A percentile compares a stretch with the other conserved stretches of the same genome.
phyloP scores from a whole-genome alignment of 1,140 invertebrate species.

The Archivesica marissinica region DNA sequence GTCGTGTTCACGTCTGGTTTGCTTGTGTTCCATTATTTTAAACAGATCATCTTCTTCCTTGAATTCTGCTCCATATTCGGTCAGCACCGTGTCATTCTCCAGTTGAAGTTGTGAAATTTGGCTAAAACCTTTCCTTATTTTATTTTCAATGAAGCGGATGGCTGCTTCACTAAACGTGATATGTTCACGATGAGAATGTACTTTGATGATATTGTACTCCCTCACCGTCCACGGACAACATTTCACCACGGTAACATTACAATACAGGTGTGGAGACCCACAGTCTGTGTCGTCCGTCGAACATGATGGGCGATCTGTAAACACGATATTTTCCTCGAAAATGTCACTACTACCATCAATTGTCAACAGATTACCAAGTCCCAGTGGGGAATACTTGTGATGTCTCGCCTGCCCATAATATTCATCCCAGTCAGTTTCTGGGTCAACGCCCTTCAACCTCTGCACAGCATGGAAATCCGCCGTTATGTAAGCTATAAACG shows the following conservation, averaged over 20 bases:
- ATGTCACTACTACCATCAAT: conserved; percentile 66
- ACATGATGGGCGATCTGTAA: conserved; percentile 65
- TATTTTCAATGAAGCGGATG: conserved; percentile 21
- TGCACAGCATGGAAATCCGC: conserved; percentile 69
- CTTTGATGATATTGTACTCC: conserved; percentile 42
- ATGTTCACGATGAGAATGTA: not conserved
- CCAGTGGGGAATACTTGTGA: conserved; percentile 53
- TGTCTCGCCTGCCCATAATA: conserved; percentile 50
- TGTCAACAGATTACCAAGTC: conserved; percentile 68
- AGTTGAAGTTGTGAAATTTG: not conserved
- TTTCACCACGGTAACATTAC: conserved; percentile 37
- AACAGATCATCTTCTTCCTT: not conserved
- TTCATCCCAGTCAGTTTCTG: conserved; percentile 52
- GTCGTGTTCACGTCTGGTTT: not conserved
- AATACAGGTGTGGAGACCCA: conserved; percentile 59
- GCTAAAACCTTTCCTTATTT: conserved; percentile 38
- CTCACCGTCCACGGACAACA: conserved; percentile 46
- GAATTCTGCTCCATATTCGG: not conserved
- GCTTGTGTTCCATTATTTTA: not conserved
- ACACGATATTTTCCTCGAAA: conserved; percentile 63
- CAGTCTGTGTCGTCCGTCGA: conserved; percentile 57
- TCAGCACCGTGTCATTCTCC: not conserved
- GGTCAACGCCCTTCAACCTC: conserved; percentile 64
- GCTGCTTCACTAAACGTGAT: conserved; percentile 10
- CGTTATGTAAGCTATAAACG: conserved; percentile 80